Conservation (phyloP, 2,888 invertebrate genomes). For the Drosophila pseudotalamancana region DNA sequence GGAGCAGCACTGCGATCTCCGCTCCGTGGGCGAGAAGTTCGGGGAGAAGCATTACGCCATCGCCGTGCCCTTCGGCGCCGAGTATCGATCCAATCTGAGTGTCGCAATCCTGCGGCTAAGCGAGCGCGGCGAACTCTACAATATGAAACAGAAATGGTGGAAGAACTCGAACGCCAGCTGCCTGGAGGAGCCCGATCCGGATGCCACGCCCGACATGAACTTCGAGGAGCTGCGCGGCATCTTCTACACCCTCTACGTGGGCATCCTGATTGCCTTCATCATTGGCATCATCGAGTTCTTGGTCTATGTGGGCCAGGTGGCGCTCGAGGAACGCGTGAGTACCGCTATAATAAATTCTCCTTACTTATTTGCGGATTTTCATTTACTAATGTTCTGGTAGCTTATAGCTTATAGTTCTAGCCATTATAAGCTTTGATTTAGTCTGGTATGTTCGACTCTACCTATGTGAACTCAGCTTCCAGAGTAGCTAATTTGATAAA, state of each 20-base stretch:
- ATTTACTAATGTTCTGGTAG: too few species aligned
- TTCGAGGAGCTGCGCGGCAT: constrained; percentile 93
- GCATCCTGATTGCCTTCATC: constrained; percentile 88
- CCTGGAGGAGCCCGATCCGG: constrained; percentile 45
- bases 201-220: constrained; percentile 66
- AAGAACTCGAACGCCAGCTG: constrained; percentile 86
- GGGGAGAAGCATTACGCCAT: constrained; percentile 98
- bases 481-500: neutral
- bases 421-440: too few species aligned
- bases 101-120: constrained; percentile 95
- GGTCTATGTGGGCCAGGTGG: constrained; percentile 91
- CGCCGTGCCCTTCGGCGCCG: constrained; percentile 92
- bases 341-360: too few species aligned
- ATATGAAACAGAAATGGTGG: constrained; percentile 97
- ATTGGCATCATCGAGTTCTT: constrained; percentile 94
- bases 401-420: too few species aligned
- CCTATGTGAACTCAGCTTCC: neutral
- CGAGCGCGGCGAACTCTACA: constrained; percentile 92
- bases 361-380: neutral
- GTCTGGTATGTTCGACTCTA: neutral
- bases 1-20: constrained; percentile 91
- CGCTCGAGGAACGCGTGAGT: constrained; percentile 90
- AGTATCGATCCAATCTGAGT: constrained; percentile 91
- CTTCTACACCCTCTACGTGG: constrained; percentile 92
- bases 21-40: constrained; percentile 90